phyloP scores from a whole-genome alignment of 2,888 invertebrate species.

The Heliconius ethilla region DNA sequence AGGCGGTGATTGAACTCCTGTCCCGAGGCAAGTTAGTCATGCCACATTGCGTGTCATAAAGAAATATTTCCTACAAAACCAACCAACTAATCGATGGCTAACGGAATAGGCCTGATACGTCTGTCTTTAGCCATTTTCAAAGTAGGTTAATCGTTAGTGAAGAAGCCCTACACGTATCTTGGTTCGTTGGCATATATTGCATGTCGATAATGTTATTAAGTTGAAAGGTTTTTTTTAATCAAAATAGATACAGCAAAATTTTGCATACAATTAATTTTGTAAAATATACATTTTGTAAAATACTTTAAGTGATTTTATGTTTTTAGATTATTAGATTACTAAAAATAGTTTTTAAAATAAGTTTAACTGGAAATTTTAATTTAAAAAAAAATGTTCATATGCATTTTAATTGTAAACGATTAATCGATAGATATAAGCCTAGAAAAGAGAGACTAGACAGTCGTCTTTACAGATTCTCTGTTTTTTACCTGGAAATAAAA shows the following conservation, averaged over 20 bases:
- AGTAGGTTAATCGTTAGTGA: slow-evolving; percentile 18
- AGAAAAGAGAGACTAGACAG: too few relatives aligned
- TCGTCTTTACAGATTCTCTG: too few relatives aligned
- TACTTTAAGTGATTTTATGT: too few relatives aligned
- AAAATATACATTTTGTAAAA: too few relatives aligned
- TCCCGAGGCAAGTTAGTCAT: neutral
- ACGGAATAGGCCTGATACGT: slow-evolving; percentile 8
- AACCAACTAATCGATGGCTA: slow-evolving; percentile 10
- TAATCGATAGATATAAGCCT: too few relatives aligned
- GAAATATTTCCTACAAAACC: slow-evolving; percentile 7
- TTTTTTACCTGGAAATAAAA: too few relatives aligned
- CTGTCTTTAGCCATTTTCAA: slow-evolving; percentile 13
- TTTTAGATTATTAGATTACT: too few relatives aligned
- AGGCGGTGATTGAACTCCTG: too few relatives aligned
- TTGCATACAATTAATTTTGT: neutral
- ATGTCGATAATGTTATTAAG: neutral
- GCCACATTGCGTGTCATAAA: slow-evolving; percentile 14
- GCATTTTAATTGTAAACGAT: too few relatives aligned
- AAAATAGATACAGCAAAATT: neutral
- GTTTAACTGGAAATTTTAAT: too few relatives aligned
- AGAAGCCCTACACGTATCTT: slow-evolving; percentile 11
- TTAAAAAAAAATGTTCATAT: too few relatives aligned
- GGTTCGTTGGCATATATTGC: neutral
- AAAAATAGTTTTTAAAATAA: too few relatives aligned
- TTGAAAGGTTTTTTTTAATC: neutral